A percentile compares a stretch with the other conserved stretches of the same genome.
Evolutionary conservation across 2,888 invertebrate genomes (phyloP).

Genomic region (Gnatocerus cornutus): DNA sequence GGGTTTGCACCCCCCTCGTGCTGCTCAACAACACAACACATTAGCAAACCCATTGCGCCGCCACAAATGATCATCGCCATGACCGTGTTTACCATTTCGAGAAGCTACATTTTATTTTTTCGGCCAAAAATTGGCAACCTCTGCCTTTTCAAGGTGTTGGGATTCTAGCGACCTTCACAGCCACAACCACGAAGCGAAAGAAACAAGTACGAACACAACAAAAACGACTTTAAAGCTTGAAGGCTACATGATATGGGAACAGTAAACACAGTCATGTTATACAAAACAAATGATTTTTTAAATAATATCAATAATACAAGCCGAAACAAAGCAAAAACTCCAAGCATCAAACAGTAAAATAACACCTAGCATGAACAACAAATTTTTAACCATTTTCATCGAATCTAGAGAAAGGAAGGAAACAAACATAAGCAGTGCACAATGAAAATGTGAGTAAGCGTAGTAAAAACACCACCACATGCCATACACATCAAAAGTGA

Average conservation of each 20-base stretch:
- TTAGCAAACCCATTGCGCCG: constrained; percentile 67
- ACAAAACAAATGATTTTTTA: constrained; percentile 45
- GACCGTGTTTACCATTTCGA: constrained; percentile 52
- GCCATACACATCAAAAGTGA: constrained; percentile 21
- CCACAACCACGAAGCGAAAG: constrained; percentile 19
- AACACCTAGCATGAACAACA: constrained; percentile 58
- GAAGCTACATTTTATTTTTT: constrained; percentile 10
- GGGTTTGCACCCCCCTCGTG: constrained; percentile 94
- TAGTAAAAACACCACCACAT: constrained; percentile 27
- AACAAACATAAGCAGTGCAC: constrained; percentile 41
- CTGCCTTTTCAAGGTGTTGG: background rate
- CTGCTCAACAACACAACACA: constrained; percentile 79
- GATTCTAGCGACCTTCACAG: constrained; percentile 10
- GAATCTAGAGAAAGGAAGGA: constrained; percentile 5
- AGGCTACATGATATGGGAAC: constrained; percentile 27
- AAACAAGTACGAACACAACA: constrained; percentile 8
- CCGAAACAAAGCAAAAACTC: constrained; percentile 44
- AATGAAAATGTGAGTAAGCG: constrained; percentile 38
- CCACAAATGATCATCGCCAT: constrained; percentile 53
- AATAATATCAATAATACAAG: constrained; percentile 45
- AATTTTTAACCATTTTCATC: constrained; percentile 47
- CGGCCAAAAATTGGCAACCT: background rate
- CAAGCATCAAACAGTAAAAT: constrained; percentile 54
- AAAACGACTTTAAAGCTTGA: constrained; percentile 22
- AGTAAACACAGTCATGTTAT: constrained; percentile 55